Conservation (phyloP, 2,797 vertebrate genomes). For the Rhinella marina region DNA sequence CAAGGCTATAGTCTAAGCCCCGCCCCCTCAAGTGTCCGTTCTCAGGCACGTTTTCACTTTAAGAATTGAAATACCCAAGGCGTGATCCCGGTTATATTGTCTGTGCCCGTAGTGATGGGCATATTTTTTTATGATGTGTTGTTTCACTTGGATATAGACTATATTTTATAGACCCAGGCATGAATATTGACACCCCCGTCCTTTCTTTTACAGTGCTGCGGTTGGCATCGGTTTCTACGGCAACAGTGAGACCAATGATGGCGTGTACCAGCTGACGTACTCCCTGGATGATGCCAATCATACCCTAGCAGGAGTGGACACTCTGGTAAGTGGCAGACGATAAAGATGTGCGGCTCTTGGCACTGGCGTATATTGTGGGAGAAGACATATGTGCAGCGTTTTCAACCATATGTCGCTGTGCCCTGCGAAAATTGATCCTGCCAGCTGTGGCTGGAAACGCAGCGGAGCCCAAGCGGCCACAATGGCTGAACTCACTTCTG, state of each 20-base stretch:
- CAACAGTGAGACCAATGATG: conserved; percentile 96
- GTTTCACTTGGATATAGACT: neutral
- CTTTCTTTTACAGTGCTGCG: conserved; percentile 78
- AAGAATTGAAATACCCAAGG: no score
- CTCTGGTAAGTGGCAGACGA: conserved; percentile 81
- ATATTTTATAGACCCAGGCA: no score
- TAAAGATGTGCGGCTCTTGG: neutral
- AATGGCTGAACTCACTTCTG: conserved; percentile 8
- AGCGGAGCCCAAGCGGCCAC: neutral
- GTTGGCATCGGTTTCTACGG: conserved; percentile 96
- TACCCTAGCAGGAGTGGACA: conserved; percentile 84
- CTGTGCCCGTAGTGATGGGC: neutral
- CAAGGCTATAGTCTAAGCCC: no score
- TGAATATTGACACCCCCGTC: neutral
- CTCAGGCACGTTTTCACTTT: no score
- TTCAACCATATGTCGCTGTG: neutral
- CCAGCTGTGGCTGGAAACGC: neutral
- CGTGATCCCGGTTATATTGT: no score
- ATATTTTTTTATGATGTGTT: neutral
- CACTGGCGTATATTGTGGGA: neutral
- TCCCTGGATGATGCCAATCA: conserved; percentile 92
- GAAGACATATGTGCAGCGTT: neutral
- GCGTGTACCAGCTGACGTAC: conserved; percentile 91
- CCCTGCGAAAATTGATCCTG: neutral
- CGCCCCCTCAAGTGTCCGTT: no score